phyloP scores from a whole-genome alignment of 1,140 invertebrate genomes.

The Aphidius ervi region DNA sequence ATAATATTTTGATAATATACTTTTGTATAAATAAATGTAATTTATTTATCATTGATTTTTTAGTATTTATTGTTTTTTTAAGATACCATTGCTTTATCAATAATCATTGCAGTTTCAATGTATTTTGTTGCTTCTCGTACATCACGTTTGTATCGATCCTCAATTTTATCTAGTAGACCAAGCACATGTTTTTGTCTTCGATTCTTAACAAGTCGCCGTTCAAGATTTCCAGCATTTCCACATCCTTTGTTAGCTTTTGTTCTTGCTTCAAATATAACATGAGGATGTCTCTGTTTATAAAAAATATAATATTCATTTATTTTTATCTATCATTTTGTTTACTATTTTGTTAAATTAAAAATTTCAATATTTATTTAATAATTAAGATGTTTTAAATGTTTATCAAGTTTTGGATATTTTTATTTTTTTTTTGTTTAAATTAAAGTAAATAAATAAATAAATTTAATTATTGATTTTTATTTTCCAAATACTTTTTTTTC shows the following conservation, averaged over 20 bases:
- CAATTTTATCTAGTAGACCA: slow-evolving; percentile 52
- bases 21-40: not conserved
- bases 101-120: slow-evolving; percentile 86
- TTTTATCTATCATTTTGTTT: slow-evolving; percentile 17
- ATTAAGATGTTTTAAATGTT: no score
- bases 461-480: not conserved
- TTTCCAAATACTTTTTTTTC: no score
- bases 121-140: slow-evolving; percentile 85
- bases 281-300: slow-evolving; percentile 90
- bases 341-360: no score
- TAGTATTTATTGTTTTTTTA: not conserved
- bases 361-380: no score
- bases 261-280: slow-evolving; percentile 90
- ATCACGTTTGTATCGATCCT: slow-evolving; percentile 64
- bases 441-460: no score
- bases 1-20: not conserved
- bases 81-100: slow-evolving; percentile 83
- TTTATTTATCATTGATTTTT: not conserved
- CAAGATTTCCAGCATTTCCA: slow-evolving; percentile 73
- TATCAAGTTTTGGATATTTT: no score
- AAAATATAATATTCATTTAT: slow-evolving; percentile 54
- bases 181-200: slow-evolving; percentile 63
- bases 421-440: not conserved
- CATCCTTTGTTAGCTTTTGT: slow-evolving; percentile 83
- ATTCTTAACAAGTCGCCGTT: slow-evolving; percentile 63